A percentile compares a stretch with the other conserved stretches of the same genome.
phyloP scores from a whole-genome alignment of 1,140 invertebrate species.

The Potamilus streckersoni region DNA sequence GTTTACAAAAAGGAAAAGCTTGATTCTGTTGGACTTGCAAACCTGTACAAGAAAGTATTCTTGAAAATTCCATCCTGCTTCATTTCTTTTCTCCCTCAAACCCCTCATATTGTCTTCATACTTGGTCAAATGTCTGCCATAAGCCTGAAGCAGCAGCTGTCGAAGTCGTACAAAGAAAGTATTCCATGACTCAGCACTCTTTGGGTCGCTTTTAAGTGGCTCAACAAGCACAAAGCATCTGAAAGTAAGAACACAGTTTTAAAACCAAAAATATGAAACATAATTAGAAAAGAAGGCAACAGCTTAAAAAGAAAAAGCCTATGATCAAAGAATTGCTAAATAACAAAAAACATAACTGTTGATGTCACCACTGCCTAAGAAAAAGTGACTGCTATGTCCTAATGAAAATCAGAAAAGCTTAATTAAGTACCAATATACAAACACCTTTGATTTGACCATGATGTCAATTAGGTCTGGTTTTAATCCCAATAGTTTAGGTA shows the following conservation, averaged over 20 bases:
- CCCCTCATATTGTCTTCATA: conserved; percentile 93
- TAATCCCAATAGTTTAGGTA: too few species aligned
- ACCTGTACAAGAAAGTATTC: conserved; percentile 94
- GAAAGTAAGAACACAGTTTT: conserved; percentile 53
- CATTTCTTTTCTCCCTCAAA: conserved; percentile 89
- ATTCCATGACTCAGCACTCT: conserved; percentile 90
- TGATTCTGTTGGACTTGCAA: conserved; percentile 26
- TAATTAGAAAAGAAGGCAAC: too few species aligned
- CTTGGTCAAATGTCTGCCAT: conserved; percentile 78
- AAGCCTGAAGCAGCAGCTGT: conserved; percentile 86
- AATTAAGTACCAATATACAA: too few species aligned
- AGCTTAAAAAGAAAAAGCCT: too few species aligned
- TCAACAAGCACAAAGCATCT: conserved; percentile 92
- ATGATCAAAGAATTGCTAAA: too few species aligned
- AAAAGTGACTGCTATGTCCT: too few species aligned
- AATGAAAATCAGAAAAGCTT: too few species aligned
- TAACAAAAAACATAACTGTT: too few species aligned
- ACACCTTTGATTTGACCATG: too few species aligned
- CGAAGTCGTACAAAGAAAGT: conserved; percentile 84
- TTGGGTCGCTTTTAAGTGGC: conserved; percentile 88
- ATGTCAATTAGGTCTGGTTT: too few species aligned
- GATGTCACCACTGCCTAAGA: too few species aligned
- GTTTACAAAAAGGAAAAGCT: too few species aligned
- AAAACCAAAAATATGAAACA: not conserved
- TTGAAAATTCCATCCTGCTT: conserved; percentile 92